phyloP scores from a whole-genome alignment of 2,888 invertebrate species.

The Sceliomorpha sp. region DNA sequence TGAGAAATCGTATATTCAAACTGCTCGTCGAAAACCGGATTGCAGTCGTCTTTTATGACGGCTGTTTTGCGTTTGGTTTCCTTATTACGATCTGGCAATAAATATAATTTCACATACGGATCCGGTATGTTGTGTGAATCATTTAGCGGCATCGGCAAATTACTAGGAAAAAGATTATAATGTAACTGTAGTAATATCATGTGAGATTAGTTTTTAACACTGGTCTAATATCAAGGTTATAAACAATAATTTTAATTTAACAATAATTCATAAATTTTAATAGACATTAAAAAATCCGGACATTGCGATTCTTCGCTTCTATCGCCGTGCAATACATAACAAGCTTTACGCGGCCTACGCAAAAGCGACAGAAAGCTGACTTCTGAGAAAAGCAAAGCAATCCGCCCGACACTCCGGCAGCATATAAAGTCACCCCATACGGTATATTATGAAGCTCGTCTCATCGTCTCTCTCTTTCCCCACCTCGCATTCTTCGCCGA shows the following conservation, averaged over 20 bases:
- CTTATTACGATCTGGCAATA: conserved; percentile 91
- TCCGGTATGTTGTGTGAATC: conserved; percentile 93
- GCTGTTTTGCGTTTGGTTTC: conserved; percentile 93
- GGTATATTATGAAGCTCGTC: conserved; percentile 63
- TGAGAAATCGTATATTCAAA: conserved; percentile 94
- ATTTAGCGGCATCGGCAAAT: conserved; percentile 86
- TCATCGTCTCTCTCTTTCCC: conserved; percentile 55
- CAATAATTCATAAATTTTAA: no score
- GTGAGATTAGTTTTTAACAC: no score
- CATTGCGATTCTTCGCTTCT: conserved; percentile 40
- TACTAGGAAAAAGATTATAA: no score
- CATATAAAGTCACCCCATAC: conserved; percentile 75
- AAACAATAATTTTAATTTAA: no score
- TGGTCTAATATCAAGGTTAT: no score
- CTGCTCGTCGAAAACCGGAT: conserved; percentile 94
- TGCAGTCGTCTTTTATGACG: conserved; percentile 93
- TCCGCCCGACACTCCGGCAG: conserved; percentile 69
- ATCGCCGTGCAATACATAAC: conserved; percentile 43
- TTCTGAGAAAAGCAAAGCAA: conserved; percentile 71
- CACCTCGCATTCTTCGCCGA: conserved; percentile 46
- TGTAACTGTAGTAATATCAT: no score
- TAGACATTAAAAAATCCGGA: no score
- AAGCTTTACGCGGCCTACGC: conserved; percentile 27
- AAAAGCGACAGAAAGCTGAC: conserved; percentile 56
- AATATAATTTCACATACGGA: conserved; percentile 93